Base-by-base conservation (phyloP, 2,888 invertebrate genomes). In the Oscheius sp. region DNA sequence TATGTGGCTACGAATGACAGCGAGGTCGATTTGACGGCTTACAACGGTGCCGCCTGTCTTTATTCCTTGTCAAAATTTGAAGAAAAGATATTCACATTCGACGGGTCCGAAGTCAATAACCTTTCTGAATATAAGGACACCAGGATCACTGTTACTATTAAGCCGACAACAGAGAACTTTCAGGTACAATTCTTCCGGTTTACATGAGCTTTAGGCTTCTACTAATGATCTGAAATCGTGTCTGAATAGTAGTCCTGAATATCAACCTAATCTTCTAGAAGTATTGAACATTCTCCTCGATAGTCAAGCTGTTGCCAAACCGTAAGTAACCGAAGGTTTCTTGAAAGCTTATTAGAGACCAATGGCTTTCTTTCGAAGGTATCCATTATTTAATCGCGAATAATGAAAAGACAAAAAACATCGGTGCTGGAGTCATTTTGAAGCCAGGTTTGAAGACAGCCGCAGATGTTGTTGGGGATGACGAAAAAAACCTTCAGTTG, bases 211-310 rank as follows among this genome's bases (percentile, higher is more conserved):
- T 22, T 17, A 59, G 59, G 20, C 41, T 8, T 59, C 59, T 22
- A 59, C 59, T n/a, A 59, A 59, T 26, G 59, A 59, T 17, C 28
- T 59, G 12, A 17, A 26, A 1, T 9, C 44, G n/a, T 59, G 59
- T 14, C 6, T 59, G 17, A 54, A 54, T 41, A 8, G 24, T 14
- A n/a, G 38, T 24, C 28, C 59, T 5, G 59, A 44, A n/a, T 44
- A 59, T n/a, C 59, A 59, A 30, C 59, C 59, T 14, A 59, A 59
- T 32, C 59, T 59, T 14, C 44, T 59, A 26, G 59, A 59, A 41
- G 41, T 26, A 30, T 2, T 59, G 2, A 59, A 59, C 17, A 22
- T 59, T 14, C 12, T 59, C 9, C n/a, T 59, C 3, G 59, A 59
- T 26, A 59, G 20, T 17, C 28, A 44, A 20, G 59, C 59, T 17